Evolutionary conservation across 2,797 vertebrate species (phyloP).

Genomic region (Arnoldichthys spilopterus): DNA sequence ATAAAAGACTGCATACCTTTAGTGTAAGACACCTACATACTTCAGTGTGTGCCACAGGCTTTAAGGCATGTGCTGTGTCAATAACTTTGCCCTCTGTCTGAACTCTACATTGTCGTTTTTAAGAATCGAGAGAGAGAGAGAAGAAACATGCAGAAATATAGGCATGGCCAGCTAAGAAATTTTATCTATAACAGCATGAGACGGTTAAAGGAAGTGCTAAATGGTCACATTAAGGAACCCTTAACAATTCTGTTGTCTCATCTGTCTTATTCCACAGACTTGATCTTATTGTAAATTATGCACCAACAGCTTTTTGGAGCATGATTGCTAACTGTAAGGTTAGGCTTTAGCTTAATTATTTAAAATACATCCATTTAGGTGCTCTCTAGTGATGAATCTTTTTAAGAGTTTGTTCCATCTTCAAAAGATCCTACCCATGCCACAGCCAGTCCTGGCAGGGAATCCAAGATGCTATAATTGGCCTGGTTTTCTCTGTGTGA

Average conservation of each 20-base stretch:
- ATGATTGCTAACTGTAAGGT: no score
- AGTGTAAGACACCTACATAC: constrained; percentile 52
- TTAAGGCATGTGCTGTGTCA: constrained; percentile 74
- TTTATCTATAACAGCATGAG: constrained; percentile 59
- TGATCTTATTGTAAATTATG: neutral
- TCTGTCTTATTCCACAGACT: neutral
- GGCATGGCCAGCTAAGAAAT: constrained; percentile 70
- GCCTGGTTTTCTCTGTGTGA: no score
- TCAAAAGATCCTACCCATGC: no score
- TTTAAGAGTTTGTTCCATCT: no score
- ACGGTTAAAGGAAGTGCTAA: constrained; percentile 78
- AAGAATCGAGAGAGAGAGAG: constrained; percentile 60
- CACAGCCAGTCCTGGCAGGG: no score
- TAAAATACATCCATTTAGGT: no score
- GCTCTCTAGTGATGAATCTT: no score
- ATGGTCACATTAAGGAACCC: constrained; percentile 72
- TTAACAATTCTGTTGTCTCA: constrained; percentile 45
- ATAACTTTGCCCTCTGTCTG: constrained; percentile 72
- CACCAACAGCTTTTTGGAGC: neutral
- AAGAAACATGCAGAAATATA: constrained; percentile 55
- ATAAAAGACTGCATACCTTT: constrained; percentile 24
- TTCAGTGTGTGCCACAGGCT: constrained; percentile 69
- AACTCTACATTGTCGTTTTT: constrained; percentile 70
- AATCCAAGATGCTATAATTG: no score
- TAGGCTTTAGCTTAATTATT: no score